Conservation (phyloP, 2,113 vertebrate species). For the Muscicapa adusta region DNA sequence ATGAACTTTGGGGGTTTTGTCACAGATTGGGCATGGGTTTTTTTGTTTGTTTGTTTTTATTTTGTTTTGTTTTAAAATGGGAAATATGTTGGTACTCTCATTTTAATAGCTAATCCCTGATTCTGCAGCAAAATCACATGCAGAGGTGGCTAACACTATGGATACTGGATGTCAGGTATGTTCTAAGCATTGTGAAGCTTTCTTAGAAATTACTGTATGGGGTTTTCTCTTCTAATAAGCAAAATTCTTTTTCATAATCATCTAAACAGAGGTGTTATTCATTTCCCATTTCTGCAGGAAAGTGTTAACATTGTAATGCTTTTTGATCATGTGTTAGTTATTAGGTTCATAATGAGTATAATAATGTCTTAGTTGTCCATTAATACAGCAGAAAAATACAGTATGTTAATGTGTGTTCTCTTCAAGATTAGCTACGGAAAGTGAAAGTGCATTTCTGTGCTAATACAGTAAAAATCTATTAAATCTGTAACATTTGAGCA, state of each 20-base stretch:
- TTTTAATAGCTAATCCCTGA: neutral
- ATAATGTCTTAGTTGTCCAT: slow-evolving; percentile 49
- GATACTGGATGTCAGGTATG: neutral
- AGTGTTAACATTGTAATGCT: slow-evolving; percentile 51
- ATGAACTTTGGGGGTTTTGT: neutral
- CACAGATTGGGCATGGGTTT: accelerated
- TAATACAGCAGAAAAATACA: slow-evolving; percentile 64
- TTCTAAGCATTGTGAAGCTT: neutral
- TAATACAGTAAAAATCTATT: slow-evolving; percentile 68
- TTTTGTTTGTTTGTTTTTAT: neutral
- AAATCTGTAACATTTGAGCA: slow-evolving; percentile 54
- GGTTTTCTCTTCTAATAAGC: neutral
- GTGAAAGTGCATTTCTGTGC: slow-evolving; percentile 50
- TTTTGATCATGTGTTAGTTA: slow-evolving; percentile 45
- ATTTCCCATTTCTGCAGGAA: slow-evolving; percentile 46
- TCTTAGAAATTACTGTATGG: neutral
- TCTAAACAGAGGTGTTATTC: slow-evolving; percentile 39
- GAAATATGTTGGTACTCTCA: neutral
- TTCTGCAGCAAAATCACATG: neutral
- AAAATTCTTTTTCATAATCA: slow-evolving; percentile 27
- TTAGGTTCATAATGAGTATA: slow-evolving; percentile 57
- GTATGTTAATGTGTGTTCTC: slow-evolving; percentile 50
- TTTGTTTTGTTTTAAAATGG: neutral
- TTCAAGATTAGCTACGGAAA: slow-evolving; percentile 61
- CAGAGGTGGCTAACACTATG: neutral